These are phyloP conservation scores for Galaxea fascicularis DNA, from an alignment of 92 coral and sea anemone species.

Conservation along the genomic window DNA sequence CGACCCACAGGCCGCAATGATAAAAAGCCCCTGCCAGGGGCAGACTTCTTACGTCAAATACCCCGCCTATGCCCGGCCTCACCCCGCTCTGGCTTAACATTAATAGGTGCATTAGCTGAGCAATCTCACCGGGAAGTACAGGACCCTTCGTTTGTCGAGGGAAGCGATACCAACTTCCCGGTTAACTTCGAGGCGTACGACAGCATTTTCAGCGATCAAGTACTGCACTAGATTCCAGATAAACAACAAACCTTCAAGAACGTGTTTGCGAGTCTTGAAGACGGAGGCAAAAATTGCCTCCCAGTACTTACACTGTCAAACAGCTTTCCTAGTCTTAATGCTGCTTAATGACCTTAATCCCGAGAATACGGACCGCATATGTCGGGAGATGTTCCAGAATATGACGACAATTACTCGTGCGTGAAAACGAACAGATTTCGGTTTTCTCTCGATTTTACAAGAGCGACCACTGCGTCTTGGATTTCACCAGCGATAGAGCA, in stretches of 20 bases:
- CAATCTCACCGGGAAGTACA: conserved; percentile 6
- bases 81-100: no score
- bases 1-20: no score
- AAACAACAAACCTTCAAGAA: conserved; percentile 28
- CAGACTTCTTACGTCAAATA: no score
- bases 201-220: conserved; percentile 18
- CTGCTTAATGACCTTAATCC: conserved; percentile 15
- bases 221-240: conserved; percentile 35
- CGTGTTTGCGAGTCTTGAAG: conserved; percentile 32
- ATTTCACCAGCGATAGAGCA: no score
- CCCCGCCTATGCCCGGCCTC: no score
- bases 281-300: conserved; percentile 22
- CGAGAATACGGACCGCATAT: background rate
- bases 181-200: conserved; percentile 26
- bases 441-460: no score
- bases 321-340: background rate
- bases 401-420: no score
- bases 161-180: conserved; percentile 31
- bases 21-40: no score
- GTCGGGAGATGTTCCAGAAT: background rate
- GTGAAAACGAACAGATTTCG: no score
- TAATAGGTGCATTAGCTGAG: no score
- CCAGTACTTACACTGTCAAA: conserved; percentile 14
- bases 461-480: no score
- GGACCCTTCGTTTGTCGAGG: conserved; percentile 34